Conservation (phyloP, 2,797 vertebrate genomes). For the Fistularia tabacaria region DNA sequence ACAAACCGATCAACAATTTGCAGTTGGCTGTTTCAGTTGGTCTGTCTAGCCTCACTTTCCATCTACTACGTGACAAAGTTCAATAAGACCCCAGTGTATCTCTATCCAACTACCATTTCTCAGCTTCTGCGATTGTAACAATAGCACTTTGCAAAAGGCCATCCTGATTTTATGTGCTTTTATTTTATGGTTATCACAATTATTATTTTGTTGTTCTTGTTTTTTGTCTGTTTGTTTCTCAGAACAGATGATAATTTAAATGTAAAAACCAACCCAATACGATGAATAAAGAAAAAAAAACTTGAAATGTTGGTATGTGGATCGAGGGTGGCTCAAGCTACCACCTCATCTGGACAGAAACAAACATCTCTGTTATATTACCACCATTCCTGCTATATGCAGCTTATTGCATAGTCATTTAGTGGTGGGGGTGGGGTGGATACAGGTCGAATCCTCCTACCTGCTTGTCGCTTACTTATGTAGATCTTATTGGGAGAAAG, state of each 20-base stretch:
- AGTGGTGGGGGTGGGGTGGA: slow-evolving; percentile 9
- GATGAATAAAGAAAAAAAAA: slow-evolving; percentile 59
- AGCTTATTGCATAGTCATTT: slow-evolving; percentile 54
- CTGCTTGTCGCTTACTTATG: slow-evolving; percentile 32
- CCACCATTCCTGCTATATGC: slow-evolving; percentile 46
- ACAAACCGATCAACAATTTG: slow-evolving; percentile 30
- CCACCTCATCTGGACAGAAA: slow-evolving; percentile 56
- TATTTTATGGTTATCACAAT: slow-evolving; percentile 60
- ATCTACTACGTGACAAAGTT: slow-evolving; percentile 38
- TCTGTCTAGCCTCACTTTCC: slow-evolving; percentile 39
- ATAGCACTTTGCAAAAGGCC: slow-evolving; percentile 81
- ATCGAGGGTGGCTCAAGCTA: slow-evolving; percentile 62
- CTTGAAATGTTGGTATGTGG: slow-evolving; percentile 77
- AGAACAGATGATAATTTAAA: slow-evolving; percentile 73
- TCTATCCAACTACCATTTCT: slow-evolving; percentile 65
- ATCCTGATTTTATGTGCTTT: slow-evolving; percentile 73
- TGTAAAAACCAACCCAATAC: slow-evolving; percentile 63
- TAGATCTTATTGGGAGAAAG: slow-evolving; percentile 53
- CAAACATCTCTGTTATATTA: slow-evolving; percentile 51
- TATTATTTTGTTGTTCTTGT: slow-evolving; percentile 64
- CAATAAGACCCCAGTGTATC: slow-evolving; percentile 40
- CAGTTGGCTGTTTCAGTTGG: slow-evolving; percentile 29
- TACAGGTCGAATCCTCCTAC: slow-evolving; percentile 21
- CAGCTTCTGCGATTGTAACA: slow-evolving; percentile 79
- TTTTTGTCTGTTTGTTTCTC: slow-evolving; percentile 47